Evolutionary conservation across 2,113 vertebrate species (phyloP).

Genomic region (Nothoprocta perdicaria): DNA sequence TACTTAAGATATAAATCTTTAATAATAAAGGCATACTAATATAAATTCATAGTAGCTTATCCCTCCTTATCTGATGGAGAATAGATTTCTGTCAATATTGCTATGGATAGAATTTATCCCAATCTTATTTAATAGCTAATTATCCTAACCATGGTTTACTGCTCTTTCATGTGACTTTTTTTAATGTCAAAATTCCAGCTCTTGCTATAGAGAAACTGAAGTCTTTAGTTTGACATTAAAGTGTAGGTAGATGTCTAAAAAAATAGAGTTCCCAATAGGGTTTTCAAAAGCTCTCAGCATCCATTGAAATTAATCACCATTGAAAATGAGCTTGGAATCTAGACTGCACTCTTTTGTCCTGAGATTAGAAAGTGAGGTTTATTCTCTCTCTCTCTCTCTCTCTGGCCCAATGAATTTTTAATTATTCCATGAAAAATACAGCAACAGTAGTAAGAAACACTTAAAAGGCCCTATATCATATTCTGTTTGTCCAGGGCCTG

Average conservation of each 20-base stretch:
- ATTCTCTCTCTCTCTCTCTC: neutral
- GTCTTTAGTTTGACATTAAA: neutral
- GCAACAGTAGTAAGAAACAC: neutral
- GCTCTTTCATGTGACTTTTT: neutral
- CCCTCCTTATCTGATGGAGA: neutral
- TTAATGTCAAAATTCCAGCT: neutral
- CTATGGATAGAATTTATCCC: neutral
- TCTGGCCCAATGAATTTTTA: neutral
- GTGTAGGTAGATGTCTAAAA: neutral
- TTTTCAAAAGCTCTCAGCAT: neutral
- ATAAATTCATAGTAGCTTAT: neutral
- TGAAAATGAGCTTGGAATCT: neutral
- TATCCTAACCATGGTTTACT: neutral
- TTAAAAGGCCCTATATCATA: neutral
- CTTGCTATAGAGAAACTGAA: neutral
- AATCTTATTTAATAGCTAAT: neutral
- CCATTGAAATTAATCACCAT: neutral
- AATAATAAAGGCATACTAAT: neutral
- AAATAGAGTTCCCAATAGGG: neutral
- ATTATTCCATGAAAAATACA: neutral
- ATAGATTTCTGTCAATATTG: neutral
- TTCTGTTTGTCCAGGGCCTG: neutral
- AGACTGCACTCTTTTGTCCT: neutral
- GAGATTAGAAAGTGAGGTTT: neutral
- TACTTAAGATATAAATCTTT: neutral